These are phyloP conservation scores for Trypoxylon attenuatum DNA, from an alignment of 2,888 invertebrate species.

Conservation along the genomic window DNA sequence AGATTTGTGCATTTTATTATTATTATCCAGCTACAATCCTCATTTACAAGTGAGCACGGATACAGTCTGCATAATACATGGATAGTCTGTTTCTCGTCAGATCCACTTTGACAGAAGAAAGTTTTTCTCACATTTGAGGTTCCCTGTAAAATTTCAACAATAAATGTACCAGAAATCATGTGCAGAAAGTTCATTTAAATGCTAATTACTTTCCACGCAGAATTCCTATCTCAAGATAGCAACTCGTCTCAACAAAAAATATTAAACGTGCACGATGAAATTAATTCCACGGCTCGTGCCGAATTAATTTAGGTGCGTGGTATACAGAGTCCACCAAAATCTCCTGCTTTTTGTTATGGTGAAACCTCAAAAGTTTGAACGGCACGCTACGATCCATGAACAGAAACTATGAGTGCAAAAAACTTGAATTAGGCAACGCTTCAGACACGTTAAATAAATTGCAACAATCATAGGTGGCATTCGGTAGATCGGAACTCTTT, in stretches of 20 bases:
- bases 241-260: neutral
- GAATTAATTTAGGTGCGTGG: constrained; percentile 14
- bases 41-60: too few species aligned
- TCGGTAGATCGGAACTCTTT: neutral
- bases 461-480: constrained; percentile 18
- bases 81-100: too few species aligned
- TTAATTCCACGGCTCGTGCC: constrained; percentile 8
- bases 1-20: too few species aligned
- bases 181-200: too few species aligned
- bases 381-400: constrained; percentile 19
- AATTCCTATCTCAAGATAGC: neutral
- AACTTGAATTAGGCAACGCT: constrained; percentile 29
- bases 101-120: too few species aligned
- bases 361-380: constrained; percentile 17
- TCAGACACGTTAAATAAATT: constrained; percentile 23
- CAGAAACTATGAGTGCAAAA: constrained; percentile 33
- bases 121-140: too few species aligned
- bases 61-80: too few species aligned
- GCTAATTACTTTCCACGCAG: too few species aligned
- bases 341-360: constrained; percentile 18
- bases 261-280: neutral
- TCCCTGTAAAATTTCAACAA: too few species aligned
- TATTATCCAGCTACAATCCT: too few species aligned
- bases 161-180: too few species aligned
- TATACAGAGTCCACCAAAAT: constrained; percentile 5